Evolutionary conservation across 2,797 vertebrate species (phyloP), one percentile per base, ranked within the genome.

Genomic region (Parambassis ranga): DNA sequence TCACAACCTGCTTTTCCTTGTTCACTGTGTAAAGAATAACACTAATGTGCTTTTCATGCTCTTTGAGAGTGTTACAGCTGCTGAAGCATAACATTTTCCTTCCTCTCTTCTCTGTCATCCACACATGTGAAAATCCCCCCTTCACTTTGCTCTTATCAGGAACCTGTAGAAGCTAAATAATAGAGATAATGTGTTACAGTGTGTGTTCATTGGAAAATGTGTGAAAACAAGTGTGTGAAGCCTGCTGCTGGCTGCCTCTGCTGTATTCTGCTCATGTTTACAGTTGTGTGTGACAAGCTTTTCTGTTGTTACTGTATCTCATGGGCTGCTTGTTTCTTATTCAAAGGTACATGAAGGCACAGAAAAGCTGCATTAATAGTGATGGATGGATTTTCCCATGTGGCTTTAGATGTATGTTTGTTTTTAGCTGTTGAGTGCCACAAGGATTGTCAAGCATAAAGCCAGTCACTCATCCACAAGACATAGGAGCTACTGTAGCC

Each of bases 341-440:
- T 68, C 31, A 67, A 53, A 69, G 43, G 39, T 9, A 15, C 52
- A 66, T 60, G 48, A 48, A 53, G 31, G 50, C 30, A 64, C 39
- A 28, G n/a, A 73, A 49, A 26, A 62, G 18, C 44, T 71, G 39
- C 41, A 59, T 53, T 64, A 71, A 73, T 55, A 24, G 22, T 70
- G 39, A 76, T 78, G 47, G 51, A 68, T 78, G 38, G 42, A 16
- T 51, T 65, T 61, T 61, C 65, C 39, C 32, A 42, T 6, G 49
- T 26, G 50, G 58, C 46, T 59, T 65, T 35, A 52, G 41, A 71
- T 74, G 28, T 51, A 47, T 36, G 48, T 68, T 67, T 67, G 24
- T 22, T 69, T 56, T 70, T 19, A 39, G 24, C 35, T 37, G 35
- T 48, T 33, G 22, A 32, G 13, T 59, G 2, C 11, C 43, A 28